Conservation (phyloP, 2,888 invertebrate species). For the Trachelus tabidus region DNA sequence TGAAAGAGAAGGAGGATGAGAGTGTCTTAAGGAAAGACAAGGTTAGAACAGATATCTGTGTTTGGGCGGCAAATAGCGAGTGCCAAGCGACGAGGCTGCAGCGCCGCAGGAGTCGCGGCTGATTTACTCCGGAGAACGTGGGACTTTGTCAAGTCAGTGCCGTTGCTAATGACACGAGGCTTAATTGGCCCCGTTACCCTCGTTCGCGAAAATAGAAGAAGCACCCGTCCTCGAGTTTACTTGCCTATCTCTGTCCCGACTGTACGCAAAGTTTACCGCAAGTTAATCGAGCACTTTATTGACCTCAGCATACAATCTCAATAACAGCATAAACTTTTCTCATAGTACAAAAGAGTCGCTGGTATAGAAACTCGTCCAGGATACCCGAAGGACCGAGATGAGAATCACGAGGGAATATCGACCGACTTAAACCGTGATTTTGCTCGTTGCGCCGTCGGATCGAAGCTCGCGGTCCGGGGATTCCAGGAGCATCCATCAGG, state of each 20-base stretch:
- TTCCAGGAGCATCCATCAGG: conserved; percentile 64
- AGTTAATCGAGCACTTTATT: background rate
- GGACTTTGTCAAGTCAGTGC: conserved; percentile 53
- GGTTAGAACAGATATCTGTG: background rate
- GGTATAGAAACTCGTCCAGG: no score
- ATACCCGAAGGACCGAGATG: background rate
- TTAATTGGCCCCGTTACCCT: conserved; percentile 63
- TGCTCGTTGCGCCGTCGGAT: conserved; percentile 53
- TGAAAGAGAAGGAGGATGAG: background rate
- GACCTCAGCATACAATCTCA: background rate
- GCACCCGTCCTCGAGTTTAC: background rate
- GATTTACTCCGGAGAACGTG: conserved; percentile 54
- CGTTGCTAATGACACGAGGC: conserved; percentile 59
- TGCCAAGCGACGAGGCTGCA: background rate
- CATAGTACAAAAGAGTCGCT: background rate
- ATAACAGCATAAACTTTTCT: background rate
- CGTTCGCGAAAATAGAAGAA: conserved; percentile 6
- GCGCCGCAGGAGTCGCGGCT: conserved; percentile 40
- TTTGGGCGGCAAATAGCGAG: background rate
- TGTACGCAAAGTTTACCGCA: background rate
- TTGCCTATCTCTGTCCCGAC: background rate
- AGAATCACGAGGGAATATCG: conserved; percentile 22
- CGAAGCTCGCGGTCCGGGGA: conserved; percentile 44
- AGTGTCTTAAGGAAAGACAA: background rate
- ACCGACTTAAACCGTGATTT: conserved; percentile 63